phyloP scores from a whole-genome alignment of 2,113 vertebrate species.

The Cryptomyrus ogoouensis region DNA sequence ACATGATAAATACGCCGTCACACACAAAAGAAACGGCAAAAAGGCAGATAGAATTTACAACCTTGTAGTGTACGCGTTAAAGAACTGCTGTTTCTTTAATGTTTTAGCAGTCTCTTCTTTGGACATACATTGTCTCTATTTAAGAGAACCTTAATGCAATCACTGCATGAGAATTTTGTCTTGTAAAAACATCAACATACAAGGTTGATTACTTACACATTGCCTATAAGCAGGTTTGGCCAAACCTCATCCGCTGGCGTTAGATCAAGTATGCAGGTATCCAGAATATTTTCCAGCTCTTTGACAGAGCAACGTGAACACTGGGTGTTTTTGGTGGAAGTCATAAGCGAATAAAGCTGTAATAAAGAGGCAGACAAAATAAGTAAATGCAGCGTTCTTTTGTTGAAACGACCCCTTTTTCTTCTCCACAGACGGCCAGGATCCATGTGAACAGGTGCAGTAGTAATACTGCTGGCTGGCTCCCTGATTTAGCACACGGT shows the following conservation, averaged over 20 bases:
- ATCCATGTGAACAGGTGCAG: slow-evolving; percentile 38
- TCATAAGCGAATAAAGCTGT: not conserved
- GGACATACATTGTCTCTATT: not conserved
- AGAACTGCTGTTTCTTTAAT: not conserved
- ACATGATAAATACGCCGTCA: not conserved
- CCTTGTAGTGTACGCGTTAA: not conserved
- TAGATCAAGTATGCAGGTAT: slow-evolving; percentile 63
- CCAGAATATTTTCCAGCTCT: slow-evolving; percentile 51
- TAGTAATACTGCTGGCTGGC: slow-evolving; percentile 10
- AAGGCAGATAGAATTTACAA: not conserved
- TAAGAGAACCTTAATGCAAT: not conserved
- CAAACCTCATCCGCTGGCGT: slow-evolving; percentile 66
- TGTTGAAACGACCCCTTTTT: not conserved
- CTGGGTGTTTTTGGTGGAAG: slow-evolving; percentile 43
- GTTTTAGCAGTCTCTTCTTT: not conserved
- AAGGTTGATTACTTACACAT: slow-evolving; percentile 59
- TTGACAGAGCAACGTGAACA: slow-evolving; percentile 47
- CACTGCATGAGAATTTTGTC: not conserved
- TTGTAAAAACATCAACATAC: not conserved
- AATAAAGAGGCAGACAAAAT: not conserved
- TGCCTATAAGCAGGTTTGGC: slow-evolving; percentile 66
- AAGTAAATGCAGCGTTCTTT: not conserved
- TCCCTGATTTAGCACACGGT: slow-evolving; percentile 24
- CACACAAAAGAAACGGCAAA: not conserved
- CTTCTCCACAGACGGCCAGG: slow-evolving; percentile 19